Evolutionary conservation across 92 coral and sea anemone species (phyloP).

Genomic region (Blastomussa wellsi): DNA sequence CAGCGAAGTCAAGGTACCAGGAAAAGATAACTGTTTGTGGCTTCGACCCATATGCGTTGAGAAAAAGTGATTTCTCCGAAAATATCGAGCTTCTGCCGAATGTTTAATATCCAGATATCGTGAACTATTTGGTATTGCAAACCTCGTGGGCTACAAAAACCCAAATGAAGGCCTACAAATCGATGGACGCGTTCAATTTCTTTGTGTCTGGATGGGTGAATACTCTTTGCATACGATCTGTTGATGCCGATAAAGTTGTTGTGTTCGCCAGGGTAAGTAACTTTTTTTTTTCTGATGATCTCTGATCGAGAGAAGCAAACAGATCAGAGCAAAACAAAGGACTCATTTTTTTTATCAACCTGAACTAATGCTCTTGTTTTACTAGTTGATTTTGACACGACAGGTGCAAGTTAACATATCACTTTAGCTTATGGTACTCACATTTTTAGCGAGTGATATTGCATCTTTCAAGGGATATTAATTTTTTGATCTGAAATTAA

Average conservation of each 20-base stretch:
- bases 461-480: neutral
- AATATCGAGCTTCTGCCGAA: slow-evolving; percentile 45
- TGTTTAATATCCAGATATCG: slow-evolving; percentile 67
- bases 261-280: slow-evolving; percentile 21
- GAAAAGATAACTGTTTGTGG: slow-evolving; percentile 57
- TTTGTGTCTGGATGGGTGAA: slow-evolving; percentile 71
- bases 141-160: slow-evolving; percentile 56
- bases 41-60: slow-evolving; percentile 52
- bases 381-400: neutral
- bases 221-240: slow-evolving; percentile 13
- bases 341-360: no score
- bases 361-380: slow-evolving; percentile 19
- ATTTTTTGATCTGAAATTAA: slow-evolving; percentile 7
- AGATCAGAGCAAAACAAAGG: no score
- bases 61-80: slow-evolving; percentile 41
- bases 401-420: no score
- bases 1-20: slow-evolving; percentile 43
- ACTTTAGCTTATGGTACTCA: slow-evolving; percentile 6
- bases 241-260: slow-evolving; percentile 27
- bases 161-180: slow-evolving; percentile 73
- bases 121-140: slow-evolving; percentile 61
- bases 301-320: slow-evolving; percentile 11
- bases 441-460: neutral
- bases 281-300: no score
- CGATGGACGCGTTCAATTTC: slow-evolving; percentile 61